Percentiles rank a stretch among this genome's conserved stretches.
These are phyloP conservation scores for Hydrotaea diabolus DNA, from an alignment of 2,888 invertebrate species.

Conservation along the genomic window DNA sequence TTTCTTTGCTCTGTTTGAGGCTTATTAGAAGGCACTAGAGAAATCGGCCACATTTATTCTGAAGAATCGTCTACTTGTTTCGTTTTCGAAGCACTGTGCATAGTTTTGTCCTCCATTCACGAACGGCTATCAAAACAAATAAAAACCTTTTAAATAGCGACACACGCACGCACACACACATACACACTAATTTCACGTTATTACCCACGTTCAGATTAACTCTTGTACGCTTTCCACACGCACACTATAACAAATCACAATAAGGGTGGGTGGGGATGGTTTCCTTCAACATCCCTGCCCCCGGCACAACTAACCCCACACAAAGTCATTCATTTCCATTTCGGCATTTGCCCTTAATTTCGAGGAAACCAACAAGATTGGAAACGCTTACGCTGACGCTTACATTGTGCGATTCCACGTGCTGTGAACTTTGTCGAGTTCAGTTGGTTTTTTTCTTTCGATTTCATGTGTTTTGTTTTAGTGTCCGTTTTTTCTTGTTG, in stretches of 20 bases:
- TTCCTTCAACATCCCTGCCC: background rate
- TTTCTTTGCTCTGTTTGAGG: too few relatives aligned
- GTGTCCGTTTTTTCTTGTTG: too few relatives aligned
- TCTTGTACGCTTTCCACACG: background rate
- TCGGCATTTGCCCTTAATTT: constrained; percentile 1
- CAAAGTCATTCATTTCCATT: background rate
- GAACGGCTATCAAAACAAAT: background rate
- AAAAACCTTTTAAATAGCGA: background rate
- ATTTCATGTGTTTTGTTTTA: background rate
- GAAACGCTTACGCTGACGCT: background rate
- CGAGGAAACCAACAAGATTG: background rate
- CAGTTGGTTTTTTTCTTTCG: background rate
- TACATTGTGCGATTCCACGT: background rate
- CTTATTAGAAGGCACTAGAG: too few relatives aligned
- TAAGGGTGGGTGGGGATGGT: constrained; percentile 13
- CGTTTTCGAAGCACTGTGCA: too few relatives aligned
- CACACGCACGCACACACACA: too few relatives aligned
- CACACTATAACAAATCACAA: background rate
- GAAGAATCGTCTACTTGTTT: too few relatives aligned
- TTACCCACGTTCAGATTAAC: constrained; percentile 5
- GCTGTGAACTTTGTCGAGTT: constrained; percentile 1
- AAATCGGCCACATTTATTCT: too few relatives aligned
- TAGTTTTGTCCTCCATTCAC: background rate
- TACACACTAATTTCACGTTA: background rate
- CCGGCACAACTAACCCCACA: background rate